These are phyloP conservation scores for Chironex yamaguchii DNA, from an alignment of 30 jellyfish, hydroid and myxozoan species.

Conservation along the genomic window DNA sequence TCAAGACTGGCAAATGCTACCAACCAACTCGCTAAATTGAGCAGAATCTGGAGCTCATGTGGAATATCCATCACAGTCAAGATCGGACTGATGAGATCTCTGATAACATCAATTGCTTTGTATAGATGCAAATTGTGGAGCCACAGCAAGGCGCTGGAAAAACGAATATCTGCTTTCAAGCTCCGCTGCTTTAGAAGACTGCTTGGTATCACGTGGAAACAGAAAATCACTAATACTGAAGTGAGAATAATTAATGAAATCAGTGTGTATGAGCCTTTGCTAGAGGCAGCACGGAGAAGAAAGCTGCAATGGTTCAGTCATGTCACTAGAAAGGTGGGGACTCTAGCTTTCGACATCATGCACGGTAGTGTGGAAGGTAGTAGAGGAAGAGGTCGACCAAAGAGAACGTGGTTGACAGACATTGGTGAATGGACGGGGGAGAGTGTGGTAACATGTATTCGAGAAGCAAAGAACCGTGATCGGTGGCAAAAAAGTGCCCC, in stretches of 20 bases:
- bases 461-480: constrained; percentile 13
- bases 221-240: constrained; percentile 26
- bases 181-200: constrained; percentile 51
- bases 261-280: constrained; percentile 3
- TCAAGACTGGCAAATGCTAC: constrained; percentile 51
- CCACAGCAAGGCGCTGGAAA: constrained; percentile 32
- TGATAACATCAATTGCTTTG: constrained; percentile 22
- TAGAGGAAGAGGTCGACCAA: constrained; percentile 49
- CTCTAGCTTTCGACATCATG: constrained; percentile 37
- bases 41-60: constrained; percentile 36
- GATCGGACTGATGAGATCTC: constrained; percentile 1
- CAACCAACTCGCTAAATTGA: constrained; percentile 38
- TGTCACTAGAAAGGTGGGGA: constrained; percentile 28
- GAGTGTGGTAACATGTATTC: constrained; percentile 9
- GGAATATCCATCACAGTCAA: constrained; percentile 34
- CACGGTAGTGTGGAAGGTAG: constrained; percentile 39
- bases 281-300: constrained; percentile 53
- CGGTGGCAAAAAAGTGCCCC: constrained; percentile 48
- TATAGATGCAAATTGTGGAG: constrained; percentile 37
- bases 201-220: constrained; percentile 40
- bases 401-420: constrained; percentile 41
- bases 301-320: constrained; percentile 50
- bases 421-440: constrained; percentile 24
- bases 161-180: constrained; percentile 14
- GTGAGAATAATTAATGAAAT: constrained; percentile 1